Conservation (phyloP, 2,113 vertebrate species). For the Pyrgilauda ruficollis region DNA sequence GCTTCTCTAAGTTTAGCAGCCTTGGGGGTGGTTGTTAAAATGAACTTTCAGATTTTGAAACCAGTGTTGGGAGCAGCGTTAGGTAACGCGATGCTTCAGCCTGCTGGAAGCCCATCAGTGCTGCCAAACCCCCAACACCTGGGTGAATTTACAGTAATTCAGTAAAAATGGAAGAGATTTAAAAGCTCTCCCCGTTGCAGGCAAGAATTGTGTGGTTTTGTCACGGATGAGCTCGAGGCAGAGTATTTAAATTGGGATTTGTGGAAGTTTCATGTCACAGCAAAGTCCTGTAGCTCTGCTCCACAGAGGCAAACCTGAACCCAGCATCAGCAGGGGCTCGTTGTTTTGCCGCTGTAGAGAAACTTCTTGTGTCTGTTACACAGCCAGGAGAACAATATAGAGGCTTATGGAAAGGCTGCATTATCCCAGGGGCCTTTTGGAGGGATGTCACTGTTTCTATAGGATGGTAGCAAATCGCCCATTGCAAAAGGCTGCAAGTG, state of each 20-base stretch:
- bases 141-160: neutral
- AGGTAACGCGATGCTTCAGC: neutral
- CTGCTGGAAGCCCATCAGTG: neutral
- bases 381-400: constrained; percentile 60
- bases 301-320: neutral
- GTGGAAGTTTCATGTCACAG: neutral
- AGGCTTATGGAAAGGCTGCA: constrained; percentile 50
- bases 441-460: neutral
- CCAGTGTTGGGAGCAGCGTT: neutral
- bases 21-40: constrained; percentile 35
- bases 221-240: accelerated
- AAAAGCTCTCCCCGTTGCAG: neutral
- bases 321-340: constrained; percentile 25
- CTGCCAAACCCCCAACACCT: neutral
- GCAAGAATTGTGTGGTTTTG: accelerated
- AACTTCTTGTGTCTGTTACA: constrained; percentile 14
- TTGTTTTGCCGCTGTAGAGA: constrained; percentile 49
- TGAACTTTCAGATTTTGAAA: neutral
- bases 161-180: neutral
- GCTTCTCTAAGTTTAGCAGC: constrained; percentile 51
- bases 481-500: neutral
- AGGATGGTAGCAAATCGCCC: neutral
- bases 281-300: neutral
- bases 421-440: constrained; percentile 7
- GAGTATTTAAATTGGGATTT: accelerated